Evolutionary conservation across 2,113 vertebrate genomes (phyloP).

Genomic region (Malurus alboscapulatus): DNA sequence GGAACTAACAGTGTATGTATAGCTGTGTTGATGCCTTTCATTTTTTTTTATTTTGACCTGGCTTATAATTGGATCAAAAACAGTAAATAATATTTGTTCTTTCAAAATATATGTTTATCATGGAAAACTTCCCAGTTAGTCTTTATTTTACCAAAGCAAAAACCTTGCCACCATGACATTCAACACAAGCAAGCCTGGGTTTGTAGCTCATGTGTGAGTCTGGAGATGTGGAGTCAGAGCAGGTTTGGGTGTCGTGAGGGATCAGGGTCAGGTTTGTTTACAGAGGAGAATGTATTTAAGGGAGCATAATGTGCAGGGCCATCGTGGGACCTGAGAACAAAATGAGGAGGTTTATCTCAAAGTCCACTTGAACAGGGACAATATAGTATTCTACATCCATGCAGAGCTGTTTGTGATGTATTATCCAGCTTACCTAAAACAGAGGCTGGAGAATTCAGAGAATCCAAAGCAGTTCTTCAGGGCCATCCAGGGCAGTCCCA

Average conservation of each 20-base stretch:
- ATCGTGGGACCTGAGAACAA: neutral
- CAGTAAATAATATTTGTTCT: neutral
- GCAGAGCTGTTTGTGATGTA: neutral
- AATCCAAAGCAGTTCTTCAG: too few relatives aligned
- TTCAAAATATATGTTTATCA: neutral
- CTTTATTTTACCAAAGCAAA: neutral
- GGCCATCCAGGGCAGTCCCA: too few relatives aligned
- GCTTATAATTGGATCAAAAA: neutral
- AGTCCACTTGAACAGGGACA: neutral
- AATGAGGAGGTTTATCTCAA: neutral
- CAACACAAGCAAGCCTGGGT: neutral
- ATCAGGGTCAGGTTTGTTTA: neutral
- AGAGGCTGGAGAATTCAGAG: too few relatives aligned
- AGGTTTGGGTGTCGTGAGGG: neutral
- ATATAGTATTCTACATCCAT: accelerated
- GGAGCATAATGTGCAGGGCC: neutral
- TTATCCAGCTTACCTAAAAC: too few relatives aligned
- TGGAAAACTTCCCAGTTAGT: neutral
- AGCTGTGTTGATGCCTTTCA: neutral
- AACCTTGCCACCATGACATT: accelerated
- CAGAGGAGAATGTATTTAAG: neutral
- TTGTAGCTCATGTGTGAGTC: neutral
- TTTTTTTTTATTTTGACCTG: neutral
- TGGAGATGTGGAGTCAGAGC: neutral
- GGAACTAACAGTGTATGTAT: neutral